Evolutionary conservation across 2,888 invertebrate species (phyloP), one percentile per base, ranked within the genome.

Genomic region (Pseudococcus longispinus): DNA sequence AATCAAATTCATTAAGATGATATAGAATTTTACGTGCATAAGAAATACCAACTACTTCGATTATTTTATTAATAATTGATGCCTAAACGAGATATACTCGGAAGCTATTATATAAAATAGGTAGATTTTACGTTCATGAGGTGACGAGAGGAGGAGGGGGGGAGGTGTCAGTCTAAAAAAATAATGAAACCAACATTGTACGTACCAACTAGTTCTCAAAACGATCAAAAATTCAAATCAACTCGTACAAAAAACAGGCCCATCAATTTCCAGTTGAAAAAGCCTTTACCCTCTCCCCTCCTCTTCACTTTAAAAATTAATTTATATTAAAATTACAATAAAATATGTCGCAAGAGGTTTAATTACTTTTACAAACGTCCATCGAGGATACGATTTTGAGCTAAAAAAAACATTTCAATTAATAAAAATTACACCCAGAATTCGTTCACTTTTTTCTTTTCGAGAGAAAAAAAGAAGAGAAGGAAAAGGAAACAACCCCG

Each of bases 61-160:
- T 80, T 80, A 80, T 80, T 80, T 80, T 42, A 42, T 80, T 80
- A 80, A 80, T 80, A 80, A 80, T 80, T 42, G 77, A 80, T 80
- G 77, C 37, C 77, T 42, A 42, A 80, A 20, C 42, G n/a, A 80
- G 77, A 80, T 80, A 80, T 80, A 80, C 77, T 80, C 77, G 42
- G 77, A 80, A 80, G 77, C 77, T 80, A 42, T 42, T 80, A 80
- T 20, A 80, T 80, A 80, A 80, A 80, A 42, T 70, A 29, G 13
- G 15, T 70, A 29, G 13, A 29, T 70, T 18, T 60, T 60, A 60
- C n/a, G 23, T 23, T 23, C 9, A 2, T 4, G n/a, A 51, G n/a
- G n/a, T 2, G 6, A 20, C 60, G 60, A 37, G 37, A 5, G 20
- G 60, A 8, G 1, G 60, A 46, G 0, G 26, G 26, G 26, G 4